Percentiles rank a stretch among this genome's conserved stretches.
These are phyloP conservation scores for Agrilus planipennis DNA, from an alignment of 1,140 invertebrate genomes.

Conservation along the genomic window DNA sequence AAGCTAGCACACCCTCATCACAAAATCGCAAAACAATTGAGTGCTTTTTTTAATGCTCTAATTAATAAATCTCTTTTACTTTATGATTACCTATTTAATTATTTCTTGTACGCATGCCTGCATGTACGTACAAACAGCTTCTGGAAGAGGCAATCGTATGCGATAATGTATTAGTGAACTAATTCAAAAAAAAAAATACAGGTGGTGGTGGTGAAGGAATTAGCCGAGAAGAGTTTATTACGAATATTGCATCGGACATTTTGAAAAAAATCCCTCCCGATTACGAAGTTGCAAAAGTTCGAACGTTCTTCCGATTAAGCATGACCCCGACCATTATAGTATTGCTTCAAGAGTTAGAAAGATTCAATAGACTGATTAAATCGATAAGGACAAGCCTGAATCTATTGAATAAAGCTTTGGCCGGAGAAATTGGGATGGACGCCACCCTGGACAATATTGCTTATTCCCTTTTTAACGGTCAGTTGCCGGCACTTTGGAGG, in stretches of 20 bases:
- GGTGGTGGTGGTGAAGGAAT: conserved; percentile 44
- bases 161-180: too few relatives aligned
- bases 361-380: conserved; percentile 69
- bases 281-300: conserved; percentile 67
- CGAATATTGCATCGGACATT: conserved; percentile 63
- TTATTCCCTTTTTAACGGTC: conserved; percentile 68
- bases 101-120: too few relatives aligned
- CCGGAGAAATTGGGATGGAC: conserved; percentile 86
- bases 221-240: conserved; percentile 70
- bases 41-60: too few relatives aligned
- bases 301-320: conserved; percentile 59
- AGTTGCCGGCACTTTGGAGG: conserved; percentile 70
- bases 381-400: conserved; percentile 58
- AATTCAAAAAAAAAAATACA: conserved; percentile 23
- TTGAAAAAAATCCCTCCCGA: conserved; percentile 56
- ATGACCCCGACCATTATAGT: conserved; percentile 75
- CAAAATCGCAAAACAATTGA: too few relatives aligned
- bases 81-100: too few relatives aligned
- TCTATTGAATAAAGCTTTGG: conserved; percentile 58
- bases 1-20: too few relatives aligned
- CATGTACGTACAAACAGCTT: too few relatives aligned
- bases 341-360: conserved; percentile 76
- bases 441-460: conserved; percentile 69
- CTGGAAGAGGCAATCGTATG: too few relatives aligned
- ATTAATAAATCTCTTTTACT: too few relatives aligned